Base-by-base conservation (phyloP, 1,140 invertebrate species). In the Yoshiicerus persimilis region DNA sequence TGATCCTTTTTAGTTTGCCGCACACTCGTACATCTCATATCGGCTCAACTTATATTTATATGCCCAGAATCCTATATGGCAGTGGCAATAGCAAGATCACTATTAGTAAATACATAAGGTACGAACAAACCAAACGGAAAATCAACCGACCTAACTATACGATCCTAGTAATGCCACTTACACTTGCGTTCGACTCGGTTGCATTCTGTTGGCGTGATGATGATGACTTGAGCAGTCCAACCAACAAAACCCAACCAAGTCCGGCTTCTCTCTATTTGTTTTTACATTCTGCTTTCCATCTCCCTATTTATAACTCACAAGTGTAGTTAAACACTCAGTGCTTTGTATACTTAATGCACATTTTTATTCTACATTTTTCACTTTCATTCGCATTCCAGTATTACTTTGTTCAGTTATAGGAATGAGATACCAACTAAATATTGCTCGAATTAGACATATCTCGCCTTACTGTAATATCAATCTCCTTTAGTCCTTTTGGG, bases 1-100 rank as follows among this genome's bases (percentile, higher is more conserved):
- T 80, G 75, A 80, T 80, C 75, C 75, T 80, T 80, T 80, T 80
- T 80, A 80, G 30, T 80, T 80, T 80, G 75, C 75, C 75, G 75
- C 30, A 80, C 75, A 80, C 32, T 11, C 75, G 75, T n/a, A 80
- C 75, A 23, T 36, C 66, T 8, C 66, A 32, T 70, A 70, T 25
- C 25, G 66, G 66, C 10, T 70, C 27, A n/a, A 66, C 27, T 66
- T 66, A 66, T 27, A 66, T 25, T 20, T 4, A 16, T 47, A 8
- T 47, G 5, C 41, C 20, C 41, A 47, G 2, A 47, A n/a, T n/a
- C 13, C 41, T 11, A 16, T 11, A 16, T 20, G 8, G 9, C 20
- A 25, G 4, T 25, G 6, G 10, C 64, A 4, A 56, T 16, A 11
- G 9, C 3, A 56, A 66, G 64, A 30, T 27, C 25, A 70, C 27